A percentile compares a stretch with the other conserved stretches of the same genome.
Evolutionary conservation across 2,888 invertebrate genomes (phyloP).

Genomic region (Merodon equestris): DNA sequence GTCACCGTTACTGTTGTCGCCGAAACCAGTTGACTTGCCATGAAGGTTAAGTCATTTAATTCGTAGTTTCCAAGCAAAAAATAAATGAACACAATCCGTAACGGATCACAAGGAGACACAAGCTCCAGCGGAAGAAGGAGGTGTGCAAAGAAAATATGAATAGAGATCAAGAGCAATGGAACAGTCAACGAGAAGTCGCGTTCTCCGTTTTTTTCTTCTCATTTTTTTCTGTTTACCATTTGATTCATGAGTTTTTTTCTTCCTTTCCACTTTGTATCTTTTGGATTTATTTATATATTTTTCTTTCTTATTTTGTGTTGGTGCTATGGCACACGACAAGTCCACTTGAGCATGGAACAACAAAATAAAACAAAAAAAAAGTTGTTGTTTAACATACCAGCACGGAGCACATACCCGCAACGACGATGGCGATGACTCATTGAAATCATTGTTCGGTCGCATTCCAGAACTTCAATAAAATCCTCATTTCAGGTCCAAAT

Average conservation of each 20-base stretch:
- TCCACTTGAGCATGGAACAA: conserved; percentile 29
- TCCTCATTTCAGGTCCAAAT: conserved; percentile 58
- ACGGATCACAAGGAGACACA: conserved; percentile 8
- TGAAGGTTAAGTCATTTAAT: conserved; percentile 42
- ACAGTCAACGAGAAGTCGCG: conserved; percentile 25
- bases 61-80: conserved; percentile 12
- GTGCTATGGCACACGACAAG: conserved; percentile 58
- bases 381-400: conserved; percentile 41
- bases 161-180: conserved; percentile 36
- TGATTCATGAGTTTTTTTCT: conserved; percentile 3
- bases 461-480: conserved; percentile 62
- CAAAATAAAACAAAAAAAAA: conserved; percentile 11
- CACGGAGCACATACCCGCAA: conserved; percentile 28
- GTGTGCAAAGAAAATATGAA: conserved; percentile 21
- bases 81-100: conserved; percentile 21
- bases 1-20: conserved; percentile 9
- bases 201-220: conserved; percentile 2
- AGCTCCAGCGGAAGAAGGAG: conserved; percentile 9
- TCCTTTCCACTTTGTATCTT: conserved; percentile 16
- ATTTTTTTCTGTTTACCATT: no score
- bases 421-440: conserved; percentile 50
- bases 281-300: conserved; percentile 1
- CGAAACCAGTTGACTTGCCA: conserved; percentile 42
- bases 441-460: conserved; percentile 62
- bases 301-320: no score